Conservation (phyloP, 2,888 invertebrate genomes). For the Ptilodon capucinus region DNA sequence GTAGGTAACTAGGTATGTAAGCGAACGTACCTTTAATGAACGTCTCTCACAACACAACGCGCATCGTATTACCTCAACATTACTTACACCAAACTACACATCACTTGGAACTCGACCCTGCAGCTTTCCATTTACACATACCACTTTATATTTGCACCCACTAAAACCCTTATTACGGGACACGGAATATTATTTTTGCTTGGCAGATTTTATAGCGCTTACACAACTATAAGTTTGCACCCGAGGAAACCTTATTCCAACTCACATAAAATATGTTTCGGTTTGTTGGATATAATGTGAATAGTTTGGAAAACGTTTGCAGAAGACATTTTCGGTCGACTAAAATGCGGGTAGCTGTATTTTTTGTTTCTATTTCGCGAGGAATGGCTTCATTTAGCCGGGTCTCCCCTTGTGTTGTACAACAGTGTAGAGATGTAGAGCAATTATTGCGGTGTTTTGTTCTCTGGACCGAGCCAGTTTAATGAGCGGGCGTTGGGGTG, state of each 20-base stretch:
- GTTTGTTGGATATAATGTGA: background rate
- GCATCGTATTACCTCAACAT: slow-evolving; percentile 43
- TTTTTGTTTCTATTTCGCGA: slow-evolving; percentile 23
- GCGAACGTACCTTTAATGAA: background rate
- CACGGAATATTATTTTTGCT: slow-evolving; percentile 3
- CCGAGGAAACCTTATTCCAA: background rate
- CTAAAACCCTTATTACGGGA: slow-evolving; percentile 6
- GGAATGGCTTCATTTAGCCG: slow-evolving; percentile 61
- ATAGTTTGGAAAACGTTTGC: slow-evolving; percentile 4
- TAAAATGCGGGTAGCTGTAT: slow-evolving; percentile 1
- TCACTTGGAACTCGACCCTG: slow-evolving; percentile 43
- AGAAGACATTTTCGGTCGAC: background rate
- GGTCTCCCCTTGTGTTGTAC: slow-evolving; percentile 39
- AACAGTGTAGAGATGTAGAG: slow-evolving; percentile 17
- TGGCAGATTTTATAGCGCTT: background rate
- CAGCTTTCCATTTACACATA: slow-evolving; percentile 20
- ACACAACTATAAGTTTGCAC: background rate
- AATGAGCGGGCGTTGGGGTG: slow-evolving; percentile 40
- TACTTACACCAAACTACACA: slow-evolving; percentile 64
- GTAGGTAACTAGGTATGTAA: too few relatives aligned
- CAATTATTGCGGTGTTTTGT: slow-evolving; percentile 59
- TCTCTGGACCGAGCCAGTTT: slow-evolving; percentile 61
- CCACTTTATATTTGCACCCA: slow-evolving; percentile 22
- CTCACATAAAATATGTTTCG: background rate
- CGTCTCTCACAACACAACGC: background rate